These are phyloP conservation scores for Andrena flavipes DNA, from an alignment of 2,888 invertebrate genomes.

Conservation along the genomic window DNA sequence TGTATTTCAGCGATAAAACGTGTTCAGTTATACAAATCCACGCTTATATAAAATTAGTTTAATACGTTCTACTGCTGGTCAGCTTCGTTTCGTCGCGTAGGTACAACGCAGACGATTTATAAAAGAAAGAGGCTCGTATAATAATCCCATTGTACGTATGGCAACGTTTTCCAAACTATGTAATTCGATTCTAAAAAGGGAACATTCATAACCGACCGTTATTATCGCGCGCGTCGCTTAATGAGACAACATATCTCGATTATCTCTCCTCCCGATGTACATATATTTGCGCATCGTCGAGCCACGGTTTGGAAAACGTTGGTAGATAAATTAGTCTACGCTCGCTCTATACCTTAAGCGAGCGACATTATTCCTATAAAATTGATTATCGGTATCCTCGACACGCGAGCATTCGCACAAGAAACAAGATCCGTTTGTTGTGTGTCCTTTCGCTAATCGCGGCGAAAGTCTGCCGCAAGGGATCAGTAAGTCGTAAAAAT, in stretches of 20 bases:
- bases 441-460: slow-evolving; percentile 17
- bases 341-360: slow-evolving; percentile 8
- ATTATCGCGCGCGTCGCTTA: background rate
- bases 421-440: slow-evolving; percentile 22
- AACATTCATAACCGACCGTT: background rate
- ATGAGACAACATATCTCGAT: background rate
- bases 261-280: background rate
- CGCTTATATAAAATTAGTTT: slow-evolving; percentile 35
- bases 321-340: slow-evolving; percentile 9
- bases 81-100: slow-evolving; percentile 31
- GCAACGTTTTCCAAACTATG: slow-evolving; percentile 37
- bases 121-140: slow-evolving; percentile 16
- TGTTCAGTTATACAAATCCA: slow-evolving; percentile 32
- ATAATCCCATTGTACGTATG: slow-evolving; percentile 20
- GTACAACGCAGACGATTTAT: slow-evolving; percentile 11
- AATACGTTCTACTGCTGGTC: slow-evolving; percentile 47
- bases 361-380: slow-evolving; percentile 9
- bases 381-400: slow-evolving; percentile 28
- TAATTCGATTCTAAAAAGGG: background rate
- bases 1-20: slow-evolving; percentile 47
- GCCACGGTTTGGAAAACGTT: slow-evolving; percentile 41
- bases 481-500: slow-evolving; percentile 18
- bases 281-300: background rate
- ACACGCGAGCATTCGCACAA: slow-evolving; percentile 21
- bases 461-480: slow-evolving; percentile 31